Base-by-base conservation (phyloP, 2,888 invertebrate species). In the Theodoxus fluviatilis region DNA sequence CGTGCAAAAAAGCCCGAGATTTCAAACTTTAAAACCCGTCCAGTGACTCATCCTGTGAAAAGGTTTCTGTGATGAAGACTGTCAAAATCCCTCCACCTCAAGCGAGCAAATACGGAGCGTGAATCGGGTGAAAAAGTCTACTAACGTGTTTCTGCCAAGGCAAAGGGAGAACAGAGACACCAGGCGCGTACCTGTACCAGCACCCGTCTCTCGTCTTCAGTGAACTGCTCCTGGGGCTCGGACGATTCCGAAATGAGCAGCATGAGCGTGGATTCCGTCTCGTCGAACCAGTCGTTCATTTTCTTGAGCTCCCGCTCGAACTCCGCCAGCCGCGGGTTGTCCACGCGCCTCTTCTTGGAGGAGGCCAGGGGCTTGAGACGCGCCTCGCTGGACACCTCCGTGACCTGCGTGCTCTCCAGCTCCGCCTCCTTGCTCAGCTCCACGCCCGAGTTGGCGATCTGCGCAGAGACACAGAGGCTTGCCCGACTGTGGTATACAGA, bases 211-310 rank as follows among this genome's bases (percentile, higher is more conserved):
- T 90, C 89, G 73, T 90, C 90, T 12, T 90, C 86, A 7, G 89
- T 88, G 71, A 89, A 88, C 72, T 90, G 89, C 64, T 90, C 90
- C 65, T 90, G 75, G 2, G 89, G 71, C 88, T 89, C 71, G 89
- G 63, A 64, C 35, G 74, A 68, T 65, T 84, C 84, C 1, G 78
- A 76, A 9, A 81, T 80, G 28, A 85, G 78, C 40, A 86, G 76
- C 64, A 83, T 84, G 28, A 86, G 76, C 1, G 82, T 83, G 25
- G 84, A 78, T 74, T 85, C 85, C 1, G 83, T 80, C 72, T 81
- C 80, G 61, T 85, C 83, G 71, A 86, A 80, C 87, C 86, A 86
- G 37, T 85, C 83, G 35, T 75, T 72, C 59, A 86, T 74, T 57
- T 76, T 77, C 71, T 77, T 79, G 43, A 82, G 73, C 67, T 82